Evolutionary conservation across 2,113 vertebrate genomes (phyloP), one percentile per base, ranked within the genome.

Genomic region (Cephalopterus ornatus): DNA sequence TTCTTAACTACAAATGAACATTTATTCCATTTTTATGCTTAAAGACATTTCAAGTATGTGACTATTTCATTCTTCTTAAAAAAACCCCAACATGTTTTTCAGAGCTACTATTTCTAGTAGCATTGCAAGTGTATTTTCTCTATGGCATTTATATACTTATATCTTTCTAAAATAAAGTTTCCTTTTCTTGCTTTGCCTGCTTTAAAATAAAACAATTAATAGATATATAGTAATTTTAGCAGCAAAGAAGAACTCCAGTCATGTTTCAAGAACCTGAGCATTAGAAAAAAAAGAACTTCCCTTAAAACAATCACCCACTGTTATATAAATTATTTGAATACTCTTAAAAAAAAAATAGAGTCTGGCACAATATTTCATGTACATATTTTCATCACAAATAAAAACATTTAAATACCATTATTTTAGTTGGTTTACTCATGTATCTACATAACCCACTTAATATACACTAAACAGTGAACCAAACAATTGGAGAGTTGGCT

Each of bases 291-390:
- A 88, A 47, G 23, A 65, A 73, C 5, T 52, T 66, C 4, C 37
- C 11, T 74, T 77, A 62, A 77, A 84, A 66, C 28, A 44, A 90
- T 50, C 1, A 88, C 8, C 10, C 24, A 63, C 13, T 22, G 32
- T 47, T 47, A 65, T 0, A 11, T 6, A 27, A 6, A 5, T 14
- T 35, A 67, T 77, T 53, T 6, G 0, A 58, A 53, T 30, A 18
- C 0, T 58, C 12, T 55, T 24, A 14, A 30, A 44, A 71, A 47
- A 47, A 24, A 50, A 44, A 35, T 46, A 37, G 12, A 53, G 39
- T 23, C 30, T 58, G 32, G 42, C 14, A 71, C 28, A 19, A 5
- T 23, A 68, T 56, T 90, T 76, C 2, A 39, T 50, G 85, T 67
- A 72, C 2, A 0, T 44, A 74, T 78, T 90, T 90, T 68, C 75